Evolutionary conservation across 2,888 invertebrate species (phyloP), one percentile per base, ranked within the genome.

Genomic region (Harpagoxenus sublaevis): DNA sequence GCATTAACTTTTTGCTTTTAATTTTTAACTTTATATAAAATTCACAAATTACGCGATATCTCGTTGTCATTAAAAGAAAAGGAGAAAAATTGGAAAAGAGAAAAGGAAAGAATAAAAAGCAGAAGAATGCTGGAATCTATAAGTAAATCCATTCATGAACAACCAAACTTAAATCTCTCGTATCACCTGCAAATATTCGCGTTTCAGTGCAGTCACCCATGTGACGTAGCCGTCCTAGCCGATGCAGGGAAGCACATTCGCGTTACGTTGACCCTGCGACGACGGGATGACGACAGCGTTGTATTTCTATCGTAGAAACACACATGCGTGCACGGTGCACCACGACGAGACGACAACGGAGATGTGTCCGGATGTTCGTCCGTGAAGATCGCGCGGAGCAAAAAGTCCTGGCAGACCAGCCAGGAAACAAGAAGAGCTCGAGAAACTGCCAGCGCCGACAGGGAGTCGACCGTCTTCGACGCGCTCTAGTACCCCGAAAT

Each of bases 241-340:
- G 77, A 79, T 87, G 62, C 84, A 84, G 74, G 63, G 73, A 84
- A 85, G 83, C 81, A 83, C 55, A 75, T 82, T 81, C 84, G 84
- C 87, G 89, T 89, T 87, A 89, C 90, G 84, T 89, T 90, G 89
- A 89, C 90, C 90, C 84, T 82, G 84, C 73, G 39, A 71, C 73
- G 48, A 42, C 66, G 51, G 23, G 23, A 78, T 51, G 78, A 62
- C 55, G 51, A 53, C 85, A 65, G 60, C 74, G 77, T 89, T 86
- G 91, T 90, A 90, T 90, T 90, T 90, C 87, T 90, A 89, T 90
- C 90, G 87, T 66, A 57, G 66, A 45, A 23, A 57, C 42, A 83
- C 86, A 74, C 63, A 85, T 81, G 83, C 87, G 79, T 81, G 85
- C 77, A 35, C 23, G 23, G 23, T 23, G 23, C 35, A 87, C 18